Conservation (phyloP, 2,888 invertebrate genomes). For the Unio delphinus region DNA sequence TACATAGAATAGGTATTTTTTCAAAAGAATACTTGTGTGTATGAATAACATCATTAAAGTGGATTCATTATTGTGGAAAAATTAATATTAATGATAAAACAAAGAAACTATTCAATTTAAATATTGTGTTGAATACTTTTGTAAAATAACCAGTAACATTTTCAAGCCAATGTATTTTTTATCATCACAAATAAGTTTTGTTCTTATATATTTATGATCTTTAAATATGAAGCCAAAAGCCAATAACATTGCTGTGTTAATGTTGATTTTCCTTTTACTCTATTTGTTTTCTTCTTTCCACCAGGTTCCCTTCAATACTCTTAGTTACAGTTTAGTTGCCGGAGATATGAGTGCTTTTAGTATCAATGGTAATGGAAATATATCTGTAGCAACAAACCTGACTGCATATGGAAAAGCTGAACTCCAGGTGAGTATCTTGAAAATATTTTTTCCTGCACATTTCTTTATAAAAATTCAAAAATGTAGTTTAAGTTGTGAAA, state of each 20-base stretch:
- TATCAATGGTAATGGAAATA: background rate
- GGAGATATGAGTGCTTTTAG: constrained; percentile 8
- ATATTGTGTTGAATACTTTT: background rate
- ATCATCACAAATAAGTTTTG: no score
- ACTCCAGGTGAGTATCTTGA: no score
- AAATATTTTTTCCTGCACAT: no score
- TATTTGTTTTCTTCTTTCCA: constrained; percentile 4
- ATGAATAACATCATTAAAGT: background rate
- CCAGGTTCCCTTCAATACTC: constrained; percentile 32
- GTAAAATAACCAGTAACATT: background rate
- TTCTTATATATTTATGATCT: background rate
- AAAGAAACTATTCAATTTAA: no score
- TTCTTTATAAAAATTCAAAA: no score
- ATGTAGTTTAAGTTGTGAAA: no score
- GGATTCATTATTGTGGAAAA: no score
- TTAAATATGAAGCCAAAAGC: background rate
- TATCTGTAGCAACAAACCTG: background rate
- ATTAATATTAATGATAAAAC: no score
- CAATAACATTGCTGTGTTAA: background rate
- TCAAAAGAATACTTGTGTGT: background rate
- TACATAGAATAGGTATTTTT: no score
- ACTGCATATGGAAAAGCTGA: background rate
- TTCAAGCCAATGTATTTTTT: background rate
- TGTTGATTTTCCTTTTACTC: background rate
- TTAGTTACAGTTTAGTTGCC: constrained; percentile 37